Conservation (phyloP, 2,888 invertebrate species). For the Platycheirus albimanus region DNA sequence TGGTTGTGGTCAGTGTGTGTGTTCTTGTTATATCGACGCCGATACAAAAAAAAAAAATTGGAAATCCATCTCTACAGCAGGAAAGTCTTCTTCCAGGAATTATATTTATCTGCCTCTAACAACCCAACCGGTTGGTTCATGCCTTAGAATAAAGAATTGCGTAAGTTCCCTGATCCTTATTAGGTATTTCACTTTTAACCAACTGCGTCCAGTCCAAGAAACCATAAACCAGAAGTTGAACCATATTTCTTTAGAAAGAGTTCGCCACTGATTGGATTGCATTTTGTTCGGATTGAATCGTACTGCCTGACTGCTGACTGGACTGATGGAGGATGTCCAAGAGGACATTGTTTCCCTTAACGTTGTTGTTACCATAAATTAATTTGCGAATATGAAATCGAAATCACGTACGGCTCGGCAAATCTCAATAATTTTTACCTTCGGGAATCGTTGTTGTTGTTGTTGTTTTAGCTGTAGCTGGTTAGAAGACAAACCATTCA, state of each 20-base stretch:
- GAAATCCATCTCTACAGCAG: conserved; percentile 10
- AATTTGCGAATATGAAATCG: conserved; percentile 71
- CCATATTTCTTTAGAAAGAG: conserved; percentile 34
- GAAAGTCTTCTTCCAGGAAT: conserved; percentile 63
- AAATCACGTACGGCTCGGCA: conserved; percentile 66
- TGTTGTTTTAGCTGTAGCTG: conserved; percentile 29
- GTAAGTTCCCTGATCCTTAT: conserved; percentile 68
- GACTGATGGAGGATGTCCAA: conserved; percentile 3
- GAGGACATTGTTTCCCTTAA: conserved; percentile 28
- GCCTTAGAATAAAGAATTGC: conserved; percentile 54
- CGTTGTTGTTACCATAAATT: conserved; percentile 67
- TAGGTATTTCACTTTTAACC: conserved; percentile 69
- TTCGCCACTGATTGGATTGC: conserved; percentile 65
- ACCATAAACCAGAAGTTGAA: conserved; percentile 40
- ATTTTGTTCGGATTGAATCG: conserved; percentile 9
- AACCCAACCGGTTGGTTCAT: conserved; percentile 46
- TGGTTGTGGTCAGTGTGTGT: conserved; percentile 60
- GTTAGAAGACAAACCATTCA: conserved; percentile 19
- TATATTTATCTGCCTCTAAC: conserved; percentile 20
- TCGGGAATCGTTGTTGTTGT: conserved; percentile 62
- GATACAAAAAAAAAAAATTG: conserved; percentile 12
- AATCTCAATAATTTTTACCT: conserved; percentile 64
- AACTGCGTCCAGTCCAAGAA: conserved; percentile 6
- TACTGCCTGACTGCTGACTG: too few species aligned
- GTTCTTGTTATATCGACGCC: conserved; percentile 50